Evolutionary conservation across 2,113 vertebrate genomes (phyloP).

Genomic region (Microtus oregoni): DNA sequence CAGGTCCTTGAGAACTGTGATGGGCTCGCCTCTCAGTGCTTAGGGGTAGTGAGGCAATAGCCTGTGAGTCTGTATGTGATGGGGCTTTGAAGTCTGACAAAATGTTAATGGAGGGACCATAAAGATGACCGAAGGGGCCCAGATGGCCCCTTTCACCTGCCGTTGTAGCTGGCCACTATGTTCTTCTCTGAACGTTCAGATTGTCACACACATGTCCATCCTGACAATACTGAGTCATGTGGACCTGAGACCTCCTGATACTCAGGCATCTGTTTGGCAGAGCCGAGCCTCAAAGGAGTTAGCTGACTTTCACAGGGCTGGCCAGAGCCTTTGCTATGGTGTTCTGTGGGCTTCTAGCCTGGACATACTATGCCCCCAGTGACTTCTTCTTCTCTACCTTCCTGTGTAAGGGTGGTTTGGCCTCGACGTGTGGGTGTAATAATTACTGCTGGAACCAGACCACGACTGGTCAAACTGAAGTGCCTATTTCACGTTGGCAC

Average conservation of each 20-base stretch:
- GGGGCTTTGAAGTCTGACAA: neutral
- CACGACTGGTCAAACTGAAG: neutral
- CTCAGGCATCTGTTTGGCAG: neutral
- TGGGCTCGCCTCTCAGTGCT: neutral
- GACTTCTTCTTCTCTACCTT: neutral
- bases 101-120: neutral
- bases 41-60: neutral
- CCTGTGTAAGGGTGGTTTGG: neutral
- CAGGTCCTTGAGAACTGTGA: neutral
- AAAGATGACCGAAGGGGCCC: neutral
- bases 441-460: neutral
- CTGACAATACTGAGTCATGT: neutral
- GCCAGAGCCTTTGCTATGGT: neutral
- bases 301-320: neutral
- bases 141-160: neutral
- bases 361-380: neutral
- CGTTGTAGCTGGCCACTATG: neutral
- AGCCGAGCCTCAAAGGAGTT: neutral
- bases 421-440: neutral
- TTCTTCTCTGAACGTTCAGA: neutral
- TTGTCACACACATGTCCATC: neutral
- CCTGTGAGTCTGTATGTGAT: too few relatives aligned
- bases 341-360: neutral
- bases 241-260: neutral
- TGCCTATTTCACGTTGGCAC: neutral